These are phyloP conservation scores for Stichopus chloronotus DNA, from an alignment of 35 echinoderm and acorn worm species.

Conservation along the genomic window DNA sequence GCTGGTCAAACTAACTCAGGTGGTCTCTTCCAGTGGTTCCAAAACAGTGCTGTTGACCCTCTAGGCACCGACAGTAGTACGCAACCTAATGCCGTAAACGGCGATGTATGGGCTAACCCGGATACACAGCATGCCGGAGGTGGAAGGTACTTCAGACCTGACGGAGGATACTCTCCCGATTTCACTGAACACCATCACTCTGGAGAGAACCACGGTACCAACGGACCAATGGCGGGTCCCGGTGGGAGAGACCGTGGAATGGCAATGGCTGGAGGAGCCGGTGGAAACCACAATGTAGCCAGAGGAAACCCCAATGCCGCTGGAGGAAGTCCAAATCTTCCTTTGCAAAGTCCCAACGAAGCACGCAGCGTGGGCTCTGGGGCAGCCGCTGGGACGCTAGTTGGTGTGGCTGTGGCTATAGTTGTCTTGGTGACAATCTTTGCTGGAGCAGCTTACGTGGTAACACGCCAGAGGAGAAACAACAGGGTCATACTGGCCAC, in stretches of 20 bases:
- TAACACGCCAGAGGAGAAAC: conserved; percentile 22
- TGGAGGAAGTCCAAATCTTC: neutral
- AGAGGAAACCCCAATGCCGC: neutral
- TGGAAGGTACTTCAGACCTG: neutral
- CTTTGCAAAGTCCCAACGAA: neutral
- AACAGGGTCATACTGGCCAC: conserved; percentile 11
- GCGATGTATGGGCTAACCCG: conserved; percentile 25
- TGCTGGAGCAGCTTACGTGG: conserved; percentile 19
- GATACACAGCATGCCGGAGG: neutral
- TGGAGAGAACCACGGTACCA: neutral
- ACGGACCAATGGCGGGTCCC: conserved; percentile 10
- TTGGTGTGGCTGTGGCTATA: conserved; percentile 38
- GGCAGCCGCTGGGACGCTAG: conserved; percentile 18
- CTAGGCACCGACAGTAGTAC: neutral
- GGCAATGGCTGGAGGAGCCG: neutral
- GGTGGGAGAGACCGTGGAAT: neutral
- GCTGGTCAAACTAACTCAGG: neutral
- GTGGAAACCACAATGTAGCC: neutral
- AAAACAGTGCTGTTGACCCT: conserved; percentile 50
- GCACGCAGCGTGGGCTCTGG: neutral
- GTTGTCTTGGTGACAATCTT: conserved; percentile 34
- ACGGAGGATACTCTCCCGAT: neutral
- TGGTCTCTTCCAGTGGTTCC: conserved; percentile 35
- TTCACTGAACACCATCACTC: neutral
- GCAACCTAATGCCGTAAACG: neutral